These are phyloP conservation scores for Amphimallon solstitiale DNA, from an alignment of 2,888 invertebrate species.

Conservation along the genomic window DNA sequence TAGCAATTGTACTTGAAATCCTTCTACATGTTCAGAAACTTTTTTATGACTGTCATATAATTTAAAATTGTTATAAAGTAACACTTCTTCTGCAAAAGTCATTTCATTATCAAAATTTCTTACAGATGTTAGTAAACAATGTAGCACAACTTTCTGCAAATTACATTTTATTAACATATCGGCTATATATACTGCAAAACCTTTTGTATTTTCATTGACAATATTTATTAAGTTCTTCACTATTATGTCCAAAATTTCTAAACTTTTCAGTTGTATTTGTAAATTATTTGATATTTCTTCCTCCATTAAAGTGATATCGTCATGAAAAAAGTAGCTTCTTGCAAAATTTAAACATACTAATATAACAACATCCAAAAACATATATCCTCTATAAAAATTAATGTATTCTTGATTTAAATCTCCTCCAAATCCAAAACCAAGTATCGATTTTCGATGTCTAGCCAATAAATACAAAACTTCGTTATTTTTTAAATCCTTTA, in stretches of 20 bases:
- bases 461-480: conserved; percentile 72
- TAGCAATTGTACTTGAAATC: conserved; percentile 74
- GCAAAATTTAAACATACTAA: conserved; percentile 82
- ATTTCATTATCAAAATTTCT: conserved; percentile 68
- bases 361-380: conserved; percentile 82
- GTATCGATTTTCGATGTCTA: conserved; percentile 82
- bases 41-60: conserved; percentile 67
- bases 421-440: conserved; percentile 75
- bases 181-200: conserved; percentile 79
- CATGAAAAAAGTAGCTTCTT: conserved; percentile 79
- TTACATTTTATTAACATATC: conserved; percentile 81
- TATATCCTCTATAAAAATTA: conserved; percentile 78
- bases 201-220: conserved; percentile 79
- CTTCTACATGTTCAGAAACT: conserved; percentile 72
- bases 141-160: conserved; percentile 84
- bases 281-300: conserved; percentile 81
- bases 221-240: conserved; percentile 78
- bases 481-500: conserved; percentile 65
- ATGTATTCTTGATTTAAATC: conserved; percentile 73
- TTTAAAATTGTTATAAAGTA: conserved; percentile 77
- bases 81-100: conserved; percentile 79
- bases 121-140: conserved; percentile 82
- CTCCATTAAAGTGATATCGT: conserved; percentile 71
- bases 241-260: conserved; percentile 78
- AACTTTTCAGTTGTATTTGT: conserved; percentile 79